Conservation (phyloP, 2,888 invertebrate genomes). For the Drosophila yooni region DNA sequence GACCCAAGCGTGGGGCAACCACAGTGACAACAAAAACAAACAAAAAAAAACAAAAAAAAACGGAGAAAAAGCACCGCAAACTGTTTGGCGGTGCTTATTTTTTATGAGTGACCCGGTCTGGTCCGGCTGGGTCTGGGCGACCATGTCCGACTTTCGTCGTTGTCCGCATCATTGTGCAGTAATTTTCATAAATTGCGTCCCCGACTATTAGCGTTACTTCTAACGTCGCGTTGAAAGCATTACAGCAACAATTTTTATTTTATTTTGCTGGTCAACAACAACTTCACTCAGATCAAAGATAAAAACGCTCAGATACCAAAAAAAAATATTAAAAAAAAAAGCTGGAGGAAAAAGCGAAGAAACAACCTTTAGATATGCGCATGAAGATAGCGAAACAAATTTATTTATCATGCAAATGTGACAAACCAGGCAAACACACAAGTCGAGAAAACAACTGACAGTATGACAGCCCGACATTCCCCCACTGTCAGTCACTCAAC, state of each 20-base stretch:
- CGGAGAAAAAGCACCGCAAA: slow-evolving; percentile 43
- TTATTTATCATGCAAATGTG: slow-evolving; percentile 75
- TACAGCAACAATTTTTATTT: slow-evolving; percentile 48
- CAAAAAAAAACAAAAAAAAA: slow-evolving; percentile 15
- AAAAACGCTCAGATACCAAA: slow-evolving; percentile 17
- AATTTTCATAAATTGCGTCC: slow-evolving; percentile 80
- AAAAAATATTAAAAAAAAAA: not conserved
- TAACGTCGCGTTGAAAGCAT: slow-evolving; percentile 72
- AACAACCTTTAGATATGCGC: slow-evolving; percentile 39
- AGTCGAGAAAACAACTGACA: slow-evolving; percentile 33
- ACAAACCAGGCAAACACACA: slow-evolving; percentile 51
- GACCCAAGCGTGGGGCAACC: slow-evolving; percentile 51
- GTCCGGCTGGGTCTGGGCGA: slow-evolving; percentile 13
- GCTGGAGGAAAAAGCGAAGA: not conserved
- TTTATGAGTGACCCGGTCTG: slow-evolving; percentile 58
- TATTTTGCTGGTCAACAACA: slow-evolving; percentile 24
- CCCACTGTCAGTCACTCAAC: slow-evolving; percentile 37
- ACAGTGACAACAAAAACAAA: slow-evolving; percentile 45
- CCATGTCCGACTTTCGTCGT: slow-evolving; percentile 51
- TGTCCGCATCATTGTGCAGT: slow-evolving; percentile 74
- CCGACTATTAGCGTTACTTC: slow-evolving; percentile 76
- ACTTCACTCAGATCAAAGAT: slow-evolving; percentile 45
- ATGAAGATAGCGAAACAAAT: slow-evolving; percentile 57
- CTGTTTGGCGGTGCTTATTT: slow-evolving; percentile 59
- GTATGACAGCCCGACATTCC: slow-evolving; percentile 34